Conservation (phyloP, 1,140 invertebrate species). For the Camponotus vicinus region DNA sequence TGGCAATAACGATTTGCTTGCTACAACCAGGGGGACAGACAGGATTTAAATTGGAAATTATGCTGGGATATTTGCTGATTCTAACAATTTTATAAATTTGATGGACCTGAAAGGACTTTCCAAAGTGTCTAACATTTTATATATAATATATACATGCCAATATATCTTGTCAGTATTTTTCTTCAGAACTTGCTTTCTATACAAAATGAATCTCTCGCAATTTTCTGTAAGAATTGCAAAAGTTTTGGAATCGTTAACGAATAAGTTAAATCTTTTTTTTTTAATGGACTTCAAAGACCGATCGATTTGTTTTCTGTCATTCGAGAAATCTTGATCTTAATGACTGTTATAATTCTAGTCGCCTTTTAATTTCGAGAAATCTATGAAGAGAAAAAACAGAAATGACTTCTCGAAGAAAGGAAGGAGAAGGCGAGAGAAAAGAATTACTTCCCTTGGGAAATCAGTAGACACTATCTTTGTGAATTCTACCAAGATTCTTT, state of each 20-base stretch:
- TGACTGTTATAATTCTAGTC: conserved; percentile 58
- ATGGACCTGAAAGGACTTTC: background rate
- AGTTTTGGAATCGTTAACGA: background rate
- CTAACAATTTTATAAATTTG: background rate
- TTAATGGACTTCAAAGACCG: background rate
- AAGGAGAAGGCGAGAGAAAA: conserved; percentile 19
- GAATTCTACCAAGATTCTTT: conserved; percentile 65
- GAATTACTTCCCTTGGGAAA: conserved; percentile 69
- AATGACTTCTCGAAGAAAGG: background rate
- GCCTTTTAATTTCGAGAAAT: conserved; percentile 52
- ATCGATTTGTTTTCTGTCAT: background rate
- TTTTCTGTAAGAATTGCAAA: background rate
- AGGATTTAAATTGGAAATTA: background rate
- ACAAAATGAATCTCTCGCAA: background rate
- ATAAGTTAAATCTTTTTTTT: background rate
- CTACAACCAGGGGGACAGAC: background rate
- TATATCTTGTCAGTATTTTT: background rate
- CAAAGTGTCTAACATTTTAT: background rate
- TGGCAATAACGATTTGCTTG: conserved; percentile 16
- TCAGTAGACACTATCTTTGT: conserved; percentile 67
- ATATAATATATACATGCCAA: no score
- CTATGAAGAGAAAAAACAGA: background rate
- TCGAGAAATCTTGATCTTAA: conserved; percentile 37
- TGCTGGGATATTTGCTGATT: background rate
- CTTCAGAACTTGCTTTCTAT: background rate